Evolutionary conservation across 2,113 vertebrate species (phyloP).

Genomic region (Bubo bubo): DNA sequence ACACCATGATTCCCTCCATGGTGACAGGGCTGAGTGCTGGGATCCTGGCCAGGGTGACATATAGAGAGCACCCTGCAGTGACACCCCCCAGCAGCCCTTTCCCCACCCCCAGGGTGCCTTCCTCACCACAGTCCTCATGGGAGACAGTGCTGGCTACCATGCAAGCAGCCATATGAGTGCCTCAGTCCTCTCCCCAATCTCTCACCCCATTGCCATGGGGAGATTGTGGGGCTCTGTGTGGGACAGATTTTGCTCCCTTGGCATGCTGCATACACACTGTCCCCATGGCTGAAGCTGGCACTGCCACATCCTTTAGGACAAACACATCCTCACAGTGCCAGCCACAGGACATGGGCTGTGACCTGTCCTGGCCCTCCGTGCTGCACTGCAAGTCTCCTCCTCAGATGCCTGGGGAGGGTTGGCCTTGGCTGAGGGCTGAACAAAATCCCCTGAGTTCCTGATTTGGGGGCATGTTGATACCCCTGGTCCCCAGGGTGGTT

Average conservation of each 20-base stretch:
- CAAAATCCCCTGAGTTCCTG: neutral
- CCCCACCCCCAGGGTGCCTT: neutral
- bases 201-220: neutral
- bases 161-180: accelerated
- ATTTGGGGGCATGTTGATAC: neutral
- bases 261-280: neutral
- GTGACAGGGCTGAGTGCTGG: neutral
- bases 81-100: neutral
- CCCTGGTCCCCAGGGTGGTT: neutral
- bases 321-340: accelerated
- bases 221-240: neutral
- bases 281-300: neutral
- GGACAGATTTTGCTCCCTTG: neutral
- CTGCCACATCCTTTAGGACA: neutral
- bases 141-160: accelerated
- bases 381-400: neutral
- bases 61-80: neutral
- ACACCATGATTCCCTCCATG: accelerated
- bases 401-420: neutral
- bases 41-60: neutral
- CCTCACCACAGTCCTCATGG: neutral
- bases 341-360: accelerated
- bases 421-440: neutral
- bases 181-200: neutral
- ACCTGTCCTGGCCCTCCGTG: accelerated